Evolutionary conservation across 2,797 vertebrate species (phyloP).

Genomic region (Microhierax caerulescens): DNA sequence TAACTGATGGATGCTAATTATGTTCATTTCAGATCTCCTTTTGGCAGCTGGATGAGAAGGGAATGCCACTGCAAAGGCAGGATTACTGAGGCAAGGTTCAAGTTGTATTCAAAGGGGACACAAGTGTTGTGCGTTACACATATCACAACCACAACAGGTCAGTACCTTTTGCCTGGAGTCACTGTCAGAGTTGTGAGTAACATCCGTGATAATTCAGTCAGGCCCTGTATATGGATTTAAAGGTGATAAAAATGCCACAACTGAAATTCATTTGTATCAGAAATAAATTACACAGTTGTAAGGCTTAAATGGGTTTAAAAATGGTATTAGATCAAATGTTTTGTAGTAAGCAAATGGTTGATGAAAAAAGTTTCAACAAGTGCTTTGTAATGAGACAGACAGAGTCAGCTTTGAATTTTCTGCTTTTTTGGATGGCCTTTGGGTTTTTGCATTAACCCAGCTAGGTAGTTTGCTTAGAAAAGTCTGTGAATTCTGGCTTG

Average conservation of each 20-base stretch:
- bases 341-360: neutral
- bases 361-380: neutral
- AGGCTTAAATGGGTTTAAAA: neutral
- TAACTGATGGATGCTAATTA: neutral
- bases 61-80: neutral
- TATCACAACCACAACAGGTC: neutral
- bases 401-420: neutral
- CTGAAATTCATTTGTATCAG: neutral
- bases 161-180: neutral
- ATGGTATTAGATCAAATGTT: neutral
- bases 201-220: neutral
- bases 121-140: neutral
- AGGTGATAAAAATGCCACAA: neutral
- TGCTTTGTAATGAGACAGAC: neutral
- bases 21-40: conserved; percentile 17
- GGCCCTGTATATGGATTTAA: neutral
- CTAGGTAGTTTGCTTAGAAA: neutral
- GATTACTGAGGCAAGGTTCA: neutral
- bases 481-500: neutral
- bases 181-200: neutral
- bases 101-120: neutral
- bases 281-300: neutral
- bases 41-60: neutral
- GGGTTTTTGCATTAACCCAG: neutral
- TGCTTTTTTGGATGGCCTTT: neutral